Percentiles rank a stretch among this genome's conserved stretches.
Evolutionary conservation across 2,113 vertebrate genomes (phyloP).

Genomic region (Anarrhichthys ocellatus): DNA sequence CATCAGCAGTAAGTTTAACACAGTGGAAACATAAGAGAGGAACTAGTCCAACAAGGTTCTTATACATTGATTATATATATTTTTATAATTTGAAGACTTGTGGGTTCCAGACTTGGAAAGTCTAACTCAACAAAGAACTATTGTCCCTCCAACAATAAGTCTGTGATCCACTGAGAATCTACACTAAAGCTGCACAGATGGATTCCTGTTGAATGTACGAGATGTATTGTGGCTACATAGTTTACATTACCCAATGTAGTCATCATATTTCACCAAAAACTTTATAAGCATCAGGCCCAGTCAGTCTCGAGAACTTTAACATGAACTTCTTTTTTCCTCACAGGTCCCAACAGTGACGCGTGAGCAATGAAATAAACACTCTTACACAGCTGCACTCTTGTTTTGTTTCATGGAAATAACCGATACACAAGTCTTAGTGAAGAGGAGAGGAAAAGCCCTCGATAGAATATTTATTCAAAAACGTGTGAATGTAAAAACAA

Average conservation of each 20-base stretch:
- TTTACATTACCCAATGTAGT: background rate
- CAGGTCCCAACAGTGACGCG: conserved; percentile 18
- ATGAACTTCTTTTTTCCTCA: background rate
- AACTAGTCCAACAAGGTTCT: background rate
- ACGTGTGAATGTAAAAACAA: background rate
- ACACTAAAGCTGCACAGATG: background rate
- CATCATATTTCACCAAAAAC: background rate
- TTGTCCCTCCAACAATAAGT: background rate
- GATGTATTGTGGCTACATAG: background rate
- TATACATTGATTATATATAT: background rate
- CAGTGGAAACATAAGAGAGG: background rate
- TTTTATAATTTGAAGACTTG: background rate
- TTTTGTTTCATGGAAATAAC: conserved; percentile 42
- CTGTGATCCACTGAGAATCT: background rate
- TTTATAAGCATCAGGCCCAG: background rate
- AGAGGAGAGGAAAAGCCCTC: background rate
- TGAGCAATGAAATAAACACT: conserved; percentile 56
- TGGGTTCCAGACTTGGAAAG: too few relatives aligned
- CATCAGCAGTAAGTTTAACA: conserved; percentile 38
- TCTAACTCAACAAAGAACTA: too few relatives aligned
- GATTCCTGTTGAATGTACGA: background rate
- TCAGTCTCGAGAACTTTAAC: background rate
- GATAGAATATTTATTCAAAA: conserved; percentile 18
- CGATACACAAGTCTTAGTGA: background rate
- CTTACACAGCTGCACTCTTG: background rate